Percentiles rank a stretch among this genome's conserved stretches.
phyloP scores from a whole-genome alignment of 1,140 invertebrate genomes.

The Drosophila carrolli region DNA sequence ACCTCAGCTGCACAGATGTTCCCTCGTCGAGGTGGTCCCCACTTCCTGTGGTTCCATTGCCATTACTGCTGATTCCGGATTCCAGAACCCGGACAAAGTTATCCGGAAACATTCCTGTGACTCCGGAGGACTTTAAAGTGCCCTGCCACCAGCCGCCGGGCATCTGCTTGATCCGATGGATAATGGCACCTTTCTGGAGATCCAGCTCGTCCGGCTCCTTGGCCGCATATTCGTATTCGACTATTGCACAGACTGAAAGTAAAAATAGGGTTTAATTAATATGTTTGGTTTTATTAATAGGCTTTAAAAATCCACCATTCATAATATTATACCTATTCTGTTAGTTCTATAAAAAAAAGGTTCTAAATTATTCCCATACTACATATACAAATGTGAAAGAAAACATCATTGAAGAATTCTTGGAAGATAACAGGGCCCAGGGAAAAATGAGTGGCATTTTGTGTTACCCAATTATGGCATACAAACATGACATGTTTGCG shows the following conservation, averaged over 20 bases:
- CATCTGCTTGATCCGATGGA: constrained; percentile 92
- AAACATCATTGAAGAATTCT: not conserved
- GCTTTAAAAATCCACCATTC: no score
- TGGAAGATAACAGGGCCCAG: not conserved
- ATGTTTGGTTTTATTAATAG: no score
- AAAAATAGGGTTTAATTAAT: constrained; percentile 15
- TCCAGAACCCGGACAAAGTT: constrained; percentile 94
- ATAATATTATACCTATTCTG: no score
- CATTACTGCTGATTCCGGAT: constrained; percentile 49
- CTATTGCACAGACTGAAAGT: constrained; percentile 89
- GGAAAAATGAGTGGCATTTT: constrained; percentile 1
- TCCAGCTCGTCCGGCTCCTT: constrained; percentile 94
- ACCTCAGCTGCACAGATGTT: constrained; percentile 78
- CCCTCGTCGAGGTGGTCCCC: constrained; percentile 62
- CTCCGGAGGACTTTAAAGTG: constrained; percentile 89
- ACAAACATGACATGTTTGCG: constrained; percentile 45
- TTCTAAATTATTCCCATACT: no score
- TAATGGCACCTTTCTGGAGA: constrained; percentile 94
- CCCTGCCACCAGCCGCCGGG: constrained; percentile 99
- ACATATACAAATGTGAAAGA: no score
- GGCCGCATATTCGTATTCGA: constrained; percentile 92
- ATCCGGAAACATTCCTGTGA: constrained; percentile 98
- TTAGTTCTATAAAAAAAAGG: no score
- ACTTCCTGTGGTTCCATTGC: constrained; percentile 61
- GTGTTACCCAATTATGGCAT: constrained; percentile 55